Evolutionary conservation across 2,888 invertebrate species (phyloP), one percentile per base, ranked within the genome.

Genomic region (Limenitis camilla): DNA sequence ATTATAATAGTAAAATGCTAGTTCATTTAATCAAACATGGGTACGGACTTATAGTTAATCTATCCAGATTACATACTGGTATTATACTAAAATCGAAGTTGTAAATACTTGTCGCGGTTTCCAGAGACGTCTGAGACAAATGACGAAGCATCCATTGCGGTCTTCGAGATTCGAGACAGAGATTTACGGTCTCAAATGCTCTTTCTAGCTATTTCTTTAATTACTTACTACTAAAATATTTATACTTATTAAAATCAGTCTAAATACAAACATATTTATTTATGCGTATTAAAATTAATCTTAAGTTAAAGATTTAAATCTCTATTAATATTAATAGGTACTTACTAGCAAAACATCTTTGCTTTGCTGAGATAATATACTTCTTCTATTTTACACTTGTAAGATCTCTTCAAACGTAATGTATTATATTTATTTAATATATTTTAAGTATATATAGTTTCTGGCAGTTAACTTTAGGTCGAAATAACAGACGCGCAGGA

Each of bases 121-220:
- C 30, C 27, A 5, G 31, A 32, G 41, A 48, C 36, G 49, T 49
- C 38, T 35, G 44, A 36, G 45, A 41, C 41, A 41, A 53, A 45
- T 42, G 45, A 53, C 45, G 40, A 52, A 52, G 45, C 49, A 49
- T 45, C 49, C 8, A 32, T 38, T 53, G 53, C 49, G 53, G 53
- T 45, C 7, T 44, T 11, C 31, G 8, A 40, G 43, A 47, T 48
- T 48, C 39, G 31, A 40, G 30, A 29, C 47, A 43, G 43, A 48
- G 52, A 52, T 52, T 47, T 47, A 43, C 44, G 50, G 41, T 41
- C 42, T 32, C 28, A 38, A 44, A 44, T 32, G 36, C 28, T 29
- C 40, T n/a, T 44, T 41, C 11, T 7, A 41, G 9, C 44, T 44
- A 9, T 44, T 40, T 35, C 10, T 9, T 40, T 53, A 53, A 48